Conservation (phyloP, 1,140 invertebrate species). For the Linepithema humile region DNA sequence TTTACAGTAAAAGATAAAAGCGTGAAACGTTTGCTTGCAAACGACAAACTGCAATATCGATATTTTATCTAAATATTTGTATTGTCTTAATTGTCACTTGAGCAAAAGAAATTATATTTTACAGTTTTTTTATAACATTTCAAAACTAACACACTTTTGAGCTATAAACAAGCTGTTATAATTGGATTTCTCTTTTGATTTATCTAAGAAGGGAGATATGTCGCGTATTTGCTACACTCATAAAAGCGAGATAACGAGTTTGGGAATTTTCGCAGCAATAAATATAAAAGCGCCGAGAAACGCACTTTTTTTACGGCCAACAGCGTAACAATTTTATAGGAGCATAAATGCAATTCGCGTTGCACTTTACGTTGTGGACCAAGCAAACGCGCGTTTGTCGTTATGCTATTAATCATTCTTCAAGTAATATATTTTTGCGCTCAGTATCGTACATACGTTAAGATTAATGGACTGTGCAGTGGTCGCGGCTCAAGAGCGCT, state of each 20-base stretch:
- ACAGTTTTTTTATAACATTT: background rate
- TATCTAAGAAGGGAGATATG: background rate
- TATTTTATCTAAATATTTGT: constrained; percentile 11
- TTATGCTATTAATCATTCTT: background rate
- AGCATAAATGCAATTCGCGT: constrained; percentile 27
- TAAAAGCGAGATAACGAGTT: constrained; percentile 29
- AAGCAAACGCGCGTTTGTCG: background rate
- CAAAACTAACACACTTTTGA: background rate
- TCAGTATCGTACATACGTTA: background rate
- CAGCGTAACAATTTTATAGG: constrained; percentile 27
- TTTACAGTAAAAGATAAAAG: background rate
- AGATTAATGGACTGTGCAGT: background rate
- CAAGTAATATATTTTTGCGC: constrained; percentile 3
- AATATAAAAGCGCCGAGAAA: constrained; percentile 7
- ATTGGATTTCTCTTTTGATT: background rate
- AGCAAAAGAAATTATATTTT: background rate
- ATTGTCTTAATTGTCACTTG: too few species aligned
- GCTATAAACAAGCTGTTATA: background rate
- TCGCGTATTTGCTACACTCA: background rate
- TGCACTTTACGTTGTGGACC: background rate
- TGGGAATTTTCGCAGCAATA: constrained; percentile 3
- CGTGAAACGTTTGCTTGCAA: background rate
- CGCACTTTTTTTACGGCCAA: background rate
- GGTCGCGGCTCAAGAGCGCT: background rate
- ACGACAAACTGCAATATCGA: background rate